Evolutionary conservation across 2,797 vertebrate species (phyloP).

Genomic region (Falco concolor): DNA sequence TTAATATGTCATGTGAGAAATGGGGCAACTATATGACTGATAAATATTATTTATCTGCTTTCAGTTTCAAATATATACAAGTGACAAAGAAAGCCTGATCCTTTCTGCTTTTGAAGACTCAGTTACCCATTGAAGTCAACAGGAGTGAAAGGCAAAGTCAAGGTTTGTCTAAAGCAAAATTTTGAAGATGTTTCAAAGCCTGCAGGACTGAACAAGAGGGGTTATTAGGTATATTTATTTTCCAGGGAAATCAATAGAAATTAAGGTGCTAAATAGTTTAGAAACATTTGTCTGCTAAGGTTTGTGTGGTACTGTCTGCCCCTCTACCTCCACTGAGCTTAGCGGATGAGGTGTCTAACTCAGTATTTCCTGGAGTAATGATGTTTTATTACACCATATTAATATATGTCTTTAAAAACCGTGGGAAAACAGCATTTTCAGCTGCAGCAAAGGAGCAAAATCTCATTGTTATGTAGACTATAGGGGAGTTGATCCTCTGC

Average conservation of each 20-base stretch:
- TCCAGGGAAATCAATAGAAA: not conserved
- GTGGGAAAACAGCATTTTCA: constrained; percentile 13
- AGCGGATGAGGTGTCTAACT: not conserved
- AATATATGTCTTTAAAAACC: not conserved
- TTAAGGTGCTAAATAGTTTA: not conserved
- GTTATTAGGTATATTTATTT: not conserved
- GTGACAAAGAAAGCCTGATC: not conserved
- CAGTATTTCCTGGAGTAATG: not conserved
- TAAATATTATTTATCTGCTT: not conserved
- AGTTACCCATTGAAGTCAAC: not conserved
- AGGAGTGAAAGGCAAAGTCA: not conserved
- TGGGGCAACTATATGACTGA: not conserved
- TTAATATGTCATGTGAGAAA: not conserved
- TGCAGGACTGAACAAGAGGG: not conserved
- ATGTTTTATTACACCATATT: not conserved
- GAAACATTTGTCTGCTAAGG: not conserved
- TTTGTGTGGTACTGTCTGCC: not conserved
- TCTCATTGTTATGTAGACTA: not conserved
- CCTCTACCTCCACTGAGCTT: not conserved
- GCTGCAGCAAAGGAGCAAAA: not conserved
- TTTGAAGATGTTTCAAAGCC: not conserved
- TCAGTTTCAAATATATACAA: not conserved
- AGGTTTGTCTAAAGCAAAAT: not conserved
- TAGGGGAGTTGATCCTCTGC: not conserved
- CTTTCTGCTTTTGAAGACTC: not conserved